Percentiles rank a stretch among this genome's conserved stretches.
Conservation (phyloP, 1,140 invertebrate species). For the Choristoneura fumiferana region DNA sequence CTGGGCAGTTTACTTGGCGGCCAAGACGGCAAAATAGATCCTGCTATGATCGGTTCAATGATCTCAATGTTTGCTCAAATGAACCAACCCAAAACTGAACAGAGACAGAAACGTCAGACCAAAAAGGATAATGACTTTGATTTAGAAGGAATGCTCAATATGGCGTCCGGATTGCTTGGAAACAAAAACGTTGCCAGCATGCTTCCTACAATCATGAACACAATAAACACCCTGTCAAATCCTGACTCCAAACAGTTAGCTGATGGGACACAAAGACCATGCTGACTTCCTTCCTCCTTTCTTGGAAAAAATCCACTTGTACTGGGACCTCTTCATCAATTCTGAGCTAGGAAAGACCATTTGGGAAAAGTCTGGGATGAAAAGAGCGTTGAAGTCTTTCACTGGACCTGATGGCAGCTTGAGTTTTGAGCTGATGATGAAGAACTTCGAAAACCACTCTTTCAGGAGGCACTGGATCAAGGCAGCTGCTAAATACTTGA, state of each 20-base stretch:
- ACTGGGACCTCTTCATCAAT: conserved; percentile 89
- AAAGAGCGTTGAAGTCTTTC: conserved; percentile 79
- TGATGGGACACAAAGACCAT: conserved; percentile 84
- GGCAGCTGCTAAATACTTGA: conserved; percentile 85
- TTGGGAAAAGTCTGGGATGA: conserved; percentile 85
- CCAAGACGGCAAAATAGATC: conserved; percentile 77
- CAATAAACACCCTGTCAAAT: conserved; percentile 76
- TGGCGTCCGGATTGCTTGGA: conserved; percentile 81
- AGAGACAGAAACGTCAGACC: conserved; percentile 35
- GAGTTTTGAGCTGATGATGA: conserved; percentile 84
- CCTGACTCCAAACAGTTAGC: conserved; percentile 76
- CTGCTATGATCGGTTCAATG: conserved; percentile 76
- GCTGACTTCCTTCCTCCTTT: conserved; percentile 86
- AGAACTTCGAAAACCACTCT: conserved; percentile 87
- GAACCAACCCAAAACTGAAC: conserved; percentile 38
- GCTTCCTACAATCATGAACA: conserved; percentile 82
- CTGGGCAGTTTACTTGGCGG: conserved; percentile 76
- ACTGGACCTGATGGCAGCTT: conserved; percentile 83
- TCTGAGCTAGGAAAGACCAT: conserved; percentile 86
- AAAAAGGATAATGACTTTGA: conserved; percentile 61
- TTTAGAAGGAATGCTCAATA: conserved; percentile 78
- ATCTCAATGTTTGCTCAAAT: conserved; percentile 74
- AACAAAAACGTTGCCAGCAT: conserved; percentile 81
- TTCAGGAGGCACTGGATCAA: conserved; percentile 89
- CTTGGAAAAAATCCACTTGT: conserved; percentile 84